phyloP scores from a whole-genome alignment of 2,888 invertebrate species.

The Periphyllus acericola region DNA sequence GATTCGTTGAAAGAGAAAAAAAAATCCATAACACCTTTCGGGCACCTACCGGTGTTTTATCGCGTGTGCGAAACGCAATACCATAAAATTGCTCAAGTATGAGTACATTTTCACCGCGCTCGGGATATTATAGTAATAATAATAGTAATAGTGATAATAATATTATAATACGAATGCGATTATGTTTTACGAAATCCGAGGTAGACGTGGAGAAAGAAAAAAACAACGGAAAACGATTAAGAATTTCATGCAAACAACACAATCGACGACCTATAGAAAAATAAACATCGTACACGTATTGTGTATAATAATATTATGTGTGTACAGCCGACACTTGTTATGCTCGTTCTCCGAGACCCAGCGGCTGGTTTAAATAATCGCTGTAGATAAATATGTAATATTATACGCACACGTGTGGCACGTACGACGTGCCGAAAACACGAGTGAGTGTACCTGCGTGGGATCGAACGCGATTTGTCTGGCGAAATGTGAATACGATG shows the following conservation, averaged over 20 bases:
- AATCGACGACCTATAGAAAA: neutral
- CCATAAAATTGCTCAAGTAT: neutral
- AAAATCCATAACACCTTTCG: neutral
- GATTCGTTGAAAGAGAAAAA: neutral
- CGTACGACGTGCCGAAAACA: neutral
- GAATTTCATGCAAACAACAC: neutral
- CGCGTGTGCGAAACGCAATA: neutral
- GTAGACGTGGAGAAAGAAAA: neutral
- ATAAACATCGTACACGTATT: neutral
- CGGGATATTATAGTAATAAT: neutral
- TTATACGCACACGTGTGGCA: neutral
- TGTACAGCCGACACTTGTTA: neutral
- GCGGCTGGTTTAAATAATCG: neutral
- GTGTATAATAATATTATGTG: no score
- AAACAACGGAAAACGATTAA: neutral
- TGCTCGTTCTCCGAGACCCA: slow-evolving; percentile 12
- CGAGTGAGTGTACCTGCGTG: no score
- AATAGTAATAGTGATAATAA: no score
- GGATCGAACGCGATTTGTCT: no score
- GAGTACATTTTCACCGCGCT: neutral
- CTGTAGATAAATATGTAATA: no score
- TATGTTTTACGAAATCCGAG: neutral
- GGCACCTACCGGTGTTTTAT: neutral
- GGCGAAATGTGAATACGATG: no score
- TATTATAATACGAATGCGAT: neutral